Conservation (phyloP, 1,140 invertebrate species). For the Laupala kohalensis region DNA sequence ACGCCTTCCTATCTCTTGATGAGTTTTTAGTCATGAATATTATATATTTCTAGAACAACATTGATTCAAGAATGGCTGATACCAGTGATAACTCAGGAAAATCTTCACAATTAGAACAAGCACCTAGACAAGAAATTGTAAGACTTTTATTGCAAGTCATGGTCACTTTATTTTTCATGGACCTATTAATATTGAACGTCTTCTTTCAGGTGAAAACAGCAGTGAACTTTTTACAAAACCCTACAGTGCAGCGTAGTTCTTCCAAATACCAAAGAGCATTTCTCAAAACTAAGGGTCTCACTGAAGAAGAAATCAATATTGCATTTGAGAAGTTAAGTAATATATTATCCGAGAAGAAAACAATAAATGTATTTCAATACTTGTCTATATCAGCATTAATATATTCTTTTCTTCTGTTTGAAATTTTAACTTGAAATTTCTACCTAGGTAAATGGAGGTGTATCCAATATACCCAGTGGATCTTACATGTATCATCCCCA, state of each 20-base stretch:
- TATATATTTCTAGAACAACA: no score
- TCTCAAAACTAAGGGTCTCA: slow-evolving; percentile 64
- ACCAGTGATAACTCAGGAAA: not conserved
- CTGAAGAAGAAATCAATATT: slow-evolving; percentile 58
- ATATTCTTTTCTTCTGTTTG: not conserved
- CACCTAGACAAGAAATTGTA: not conserved
- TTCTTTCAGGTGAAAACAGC: slow-evolving; percentile 59
- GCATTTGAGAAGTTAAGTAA: slow-evolving; percentile 47
- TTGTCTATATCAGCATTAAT: not conserved
- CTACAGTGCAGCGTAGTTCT: slow-evolving; percentile 59
- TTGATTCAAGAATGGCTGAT: slow-evolving; percentile 2
- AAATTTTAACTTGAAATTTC: not conserved
- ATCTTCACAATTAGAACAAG: not conserved
- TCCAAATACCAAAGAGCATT: slow-evolving; percentile 64
- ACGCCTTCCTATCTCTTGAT: no score
- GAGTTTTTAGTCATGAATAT: no score
- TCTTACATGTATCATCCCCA: not conserved
- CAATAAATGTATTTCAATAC: not conserved
- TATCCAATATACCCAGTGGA: not conserved
- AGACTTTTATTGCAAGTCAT: not conserved
- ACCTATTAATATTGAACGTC: not conserved
- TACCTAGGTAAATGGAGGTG: not conserved
- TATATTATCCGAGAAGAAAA: not conserved
- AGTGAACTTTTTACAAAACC: slow-evolving; percentile 73
- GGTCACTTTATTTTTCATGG: not conserved